Evolutionary conservation across 2,888 invertebrate genomes (phyloP).

Genomic region (Phytoseiulus persimilis): DNA sequence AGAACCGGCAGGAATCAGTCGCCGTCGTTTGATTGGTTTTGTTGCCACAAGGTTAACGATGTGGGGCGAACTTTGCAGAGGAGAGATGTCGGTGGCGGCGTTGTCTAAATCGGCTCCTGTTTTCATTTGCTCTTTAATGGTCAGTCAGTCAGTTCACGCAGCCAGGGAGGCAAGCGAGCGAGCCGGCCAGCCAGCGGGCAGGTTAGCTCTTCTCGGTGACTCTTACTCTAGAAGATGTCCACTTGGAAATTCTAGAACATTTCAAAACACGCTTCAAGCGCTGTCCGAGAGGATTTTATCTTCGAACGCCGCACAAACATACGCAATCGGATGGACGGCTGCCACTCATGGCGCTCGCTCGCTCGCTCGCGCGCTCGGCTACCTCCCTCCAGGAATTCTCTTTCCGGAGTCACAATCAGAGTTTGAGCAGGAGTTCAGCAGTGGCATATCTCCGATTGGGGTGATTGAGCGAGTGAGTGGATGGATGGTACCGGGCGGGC

Average conservation of each 20-base stretch:
- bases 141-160: neutral
- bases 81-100: neutral
- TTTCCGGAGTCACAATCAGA: neutral
- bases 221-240: neutral
- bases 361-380: too few relatives aligned
- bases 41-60: too few relatives aligned
- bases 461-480: too few relatives aligned
- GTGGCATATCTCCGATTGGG: too few relatives aligned
- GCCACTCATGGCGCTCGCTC: too few relatives aligned
- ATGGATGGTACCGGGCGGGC: too few relatives aligned
- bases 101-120: neutral
- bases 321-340: neutral
- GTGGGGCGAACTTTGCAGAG: too few relatives aligned
- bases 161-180: neutral
- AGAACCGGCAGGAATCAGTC: neutral
- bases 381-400: neutral
- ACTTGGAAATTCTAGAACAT: slow-evolving; percentile 5
- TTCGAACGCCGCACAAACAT: neutral
- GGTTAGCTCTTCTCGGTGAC: neutral
- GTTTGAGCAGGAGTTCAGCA: too few relatives aligned
- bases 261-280: neutral
- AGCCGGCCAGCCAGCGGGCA: neutral
- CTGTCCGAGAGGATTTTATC: neutral
- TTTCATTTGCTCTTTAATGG: neutral
- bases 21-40: neutral